These are phyloP conservation scores for Ptyas mucosa DNA, from an alignment of 2,113 vertebrate species.

Conservation along the genomic window DNA sequence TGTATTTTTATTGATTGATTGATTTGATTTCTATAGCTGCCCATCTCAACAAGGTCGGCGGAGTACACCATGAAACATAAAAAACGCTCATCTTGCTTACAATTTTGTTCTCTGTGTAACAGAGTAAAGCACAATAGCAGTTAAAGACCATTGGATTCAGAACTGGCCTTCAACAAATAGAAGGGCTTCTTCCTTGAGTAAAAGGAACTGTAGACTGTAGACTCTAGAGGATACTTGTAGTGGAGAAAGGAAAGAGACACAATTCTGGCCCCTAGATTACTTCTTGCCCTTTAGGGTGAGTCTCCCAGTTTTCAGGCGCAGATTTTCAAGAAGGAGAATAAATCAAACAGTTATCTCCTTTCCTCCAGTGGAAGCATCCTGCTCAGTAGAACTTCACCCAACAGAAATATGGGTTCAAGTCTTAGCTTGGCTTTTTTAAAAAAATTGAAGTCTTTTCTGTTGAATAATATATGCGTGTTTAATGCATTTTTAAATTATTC, in stretches of 20 bases:
- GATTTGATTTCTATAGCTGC: background rate
- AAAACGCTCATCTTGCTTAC: background rate
- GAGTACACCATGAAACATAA: background rate
- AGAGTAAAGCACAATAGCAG: slow-evolving; percentile 24
- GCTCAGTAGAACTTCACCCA: background rate
- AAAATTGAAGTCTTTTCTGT: slow-evolving; percentile 11
- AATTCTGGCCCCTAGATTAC: background rate
- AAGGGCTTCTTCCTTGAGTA: background rate
- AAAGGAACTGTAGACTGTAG: background rate
- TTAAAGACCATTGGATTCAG: slow-evolving; percentile 21
- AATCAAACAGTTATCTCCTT: background rate
- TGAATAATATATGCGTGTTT: slow-evolving; percentile 50
- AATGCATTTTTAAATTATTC: slow-evolving; percentile 70
- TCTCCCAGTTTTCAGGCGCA: background rate
- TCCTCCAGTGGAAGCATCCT: background rate
- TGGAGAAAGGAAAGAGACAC: background rate
- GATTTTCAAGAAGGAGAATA: background rate
- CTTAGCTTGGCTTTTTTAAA: slow-evolving; percentile 25
- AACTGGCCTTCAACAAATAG: background rate
- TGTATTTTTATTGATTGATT: background rate
- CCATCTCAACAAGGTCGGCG: background rate
- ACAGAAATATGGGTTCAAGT: background rate
- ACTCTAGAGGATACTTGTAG: background rate
- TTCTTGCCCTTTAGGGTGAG: background rate
- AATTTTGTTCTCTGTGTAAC: background rate